These are phyloP conservation scores for Ectropis crepuscularia DNA, from an alignment of 2,888 invertebrate genomes.

Conservation along the genomic window DNA sequence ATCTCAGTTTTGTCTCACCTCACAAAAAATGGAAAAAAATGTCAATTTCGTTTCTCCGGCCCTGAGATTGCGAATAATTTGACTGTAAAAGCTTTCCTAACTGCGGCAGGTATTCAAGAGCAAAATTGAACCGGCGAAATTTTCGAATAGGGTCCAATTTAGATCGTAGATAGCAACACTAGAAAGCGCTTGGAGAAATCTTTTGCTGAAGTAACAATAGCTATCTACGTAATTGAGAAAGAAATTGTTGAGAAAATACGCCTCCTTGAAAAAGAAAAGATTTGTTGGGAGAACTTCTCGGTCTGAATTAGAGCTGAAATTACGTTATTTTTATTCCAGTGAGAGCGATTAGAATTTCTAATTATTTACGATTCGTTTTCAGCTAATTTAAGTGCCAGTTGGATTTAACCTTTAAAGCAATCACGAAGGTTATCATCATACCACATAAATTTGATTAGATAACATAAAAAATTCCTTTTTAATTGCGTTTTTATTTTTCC, in stretches of 20 bases:
- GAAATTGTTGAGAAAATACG: slow-evolving; percentile 10
- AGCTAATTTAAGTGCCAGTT: no score
- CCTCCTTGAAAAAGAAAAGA: background rate
- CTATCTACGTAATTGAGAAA: slow-evolving; percentile 3
- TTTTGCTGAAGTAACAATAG: slow-evolving; percentile 12
- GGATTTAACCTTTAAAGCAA: no score
- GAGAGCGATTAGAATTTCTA: background rate
- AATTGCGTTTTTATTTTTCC: no score
- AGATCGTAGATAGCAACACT: slow-evolving; percentile 20
- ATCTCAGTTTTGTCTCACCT: no score
- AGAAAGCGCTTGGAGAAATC: slow-evolving; percentile 16
- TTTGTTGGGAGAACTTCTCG: background rate
- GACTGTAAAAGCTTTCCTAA: background rate
- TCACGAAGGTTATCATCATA: no score
- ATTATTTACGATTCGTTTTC: no score
- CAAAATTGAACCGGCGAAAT: slow-evolving; percentile 5
- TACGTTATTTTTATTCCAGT: background rate
- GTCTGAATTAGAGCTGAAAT: slow-evolving; percentile 1
- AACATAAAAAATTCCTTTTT: no score
- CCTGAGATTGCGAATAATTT: background rate
- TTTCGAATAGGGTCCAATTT: slow-evolving; percentile 13
- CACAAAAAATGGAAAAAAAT: no score
- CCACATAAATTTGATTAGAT: no score
- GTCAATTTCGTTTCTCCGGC: no score
- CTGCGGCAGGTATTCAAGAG: background rate